phyloP scores from a whole-genome alignment of 2,797 vertebrate species.

The Chrysocyon brachyurus region DNA sequence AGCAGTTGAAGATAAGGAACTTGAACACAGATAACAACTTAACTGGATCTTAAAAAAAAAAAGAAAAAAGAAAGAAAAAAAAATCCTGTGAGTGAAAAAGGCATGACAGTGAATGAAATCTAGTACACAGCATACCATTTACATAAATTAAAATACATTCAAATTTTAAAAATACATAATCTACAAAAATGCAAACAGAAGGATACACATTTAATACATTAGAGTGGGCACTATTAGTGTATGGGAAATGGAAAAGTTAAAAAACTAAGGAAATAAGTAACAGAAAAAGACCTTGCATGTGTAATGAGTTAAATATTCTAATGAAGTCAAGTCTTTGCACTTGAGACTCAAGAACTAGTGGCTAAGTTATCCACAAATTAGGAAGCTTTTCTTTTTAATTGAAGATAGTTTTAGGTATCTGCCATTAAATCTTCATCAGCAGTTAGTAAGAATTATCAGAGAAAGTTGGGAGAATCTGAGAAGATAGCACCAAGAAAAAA shows the following conservation, averaged over 20 bases:
- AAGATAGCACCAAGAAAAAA: background rate
- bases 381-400: conserved; percentile 45
- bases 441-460: background rate
- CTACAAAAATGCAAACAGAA: background rate
- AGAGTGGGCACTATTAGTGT: background rate
- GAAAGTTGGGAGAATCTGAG: background rate
- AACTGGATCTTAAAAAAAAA: background rate
- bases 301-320: background rate
- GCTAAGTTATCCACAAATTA: background rate
- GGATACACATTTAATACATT: background rate
- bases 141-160: background rate
- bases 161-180: conserved; percentile 15
- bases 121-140: background rate
- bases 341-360: background rate
- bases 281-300: background rate
- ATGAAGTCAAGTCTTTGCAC: background rate
- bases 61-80: background rate
- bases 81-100: background rate
- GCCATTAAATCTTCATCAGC: background rate
- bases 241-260: background rate
- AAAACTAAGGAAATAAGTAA: background rate
- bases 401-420: background rate
- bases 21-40: background rate
- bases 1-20: background rate
- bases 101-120: background rate